Evolutionary conservation across 2,797 vertebrate species (phyloP), one percentile per base, ranked within the genome.

Genomic region (Acrocephalus scirpaceus): DNA sequence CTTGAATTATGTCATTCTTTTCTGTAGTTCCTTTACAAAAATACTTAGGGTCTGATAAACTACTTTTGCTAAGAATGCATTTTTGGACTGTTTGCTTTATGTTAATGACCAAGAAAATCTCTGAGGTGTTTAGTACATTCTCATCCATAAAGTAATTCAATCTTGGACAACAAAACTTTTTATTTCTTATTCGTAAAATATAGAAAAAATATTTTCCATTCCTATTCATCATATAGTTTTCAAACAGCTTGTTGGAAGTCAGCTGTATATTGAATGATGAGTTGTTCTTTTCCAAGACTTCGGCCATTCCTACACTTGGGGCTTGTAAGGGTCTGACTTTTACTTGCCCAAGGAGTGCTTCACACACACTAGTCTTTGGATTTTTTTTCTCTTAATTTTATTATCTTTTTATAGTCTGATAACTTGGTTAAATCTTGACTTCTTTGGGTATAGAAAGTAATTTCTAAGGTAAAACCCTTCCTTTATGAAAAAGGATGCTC

Each of bases 381-480:
- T 8, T 4, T 18, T 25, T 34, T 72, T 40, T 15, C 29, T 79
- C 5, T 50, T 8, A 60, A 34, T 5, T 64, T 69, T 44, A n/a
- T 71, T 64, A 25, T 51, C 12, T 78, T 88, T 83, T 78, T 58
- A 30, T 45, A 36, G 25, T 54, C 40, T 65, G 25, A 61, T 72
- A 42, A 18, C 25, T 56, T 94, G n/a, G 3, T 86, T 83, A 57
- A 86, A 56, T 51, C 65, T 94, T 83, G 56, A 88, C 57, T 85
- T 93, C 73, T 90, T 88, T 78, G 32, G 38, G 45, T 95, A 79
- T 82, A 38, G 94, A 69, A 82, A 94, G 69, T 90, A 95, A 91
- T 88, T 94, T 94, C 71, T 53, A 91, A 75, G 64, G 48, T 87
- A 69, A 93, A 96, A 78, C 8, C 18, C 7, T 90, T 78, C 34